These are phyloP conservation scores for Cyphomyrus discorhynchus DNA, from an alignment of 2,113 vertebrate genomes.

Conservation along the genomic window DNA sequence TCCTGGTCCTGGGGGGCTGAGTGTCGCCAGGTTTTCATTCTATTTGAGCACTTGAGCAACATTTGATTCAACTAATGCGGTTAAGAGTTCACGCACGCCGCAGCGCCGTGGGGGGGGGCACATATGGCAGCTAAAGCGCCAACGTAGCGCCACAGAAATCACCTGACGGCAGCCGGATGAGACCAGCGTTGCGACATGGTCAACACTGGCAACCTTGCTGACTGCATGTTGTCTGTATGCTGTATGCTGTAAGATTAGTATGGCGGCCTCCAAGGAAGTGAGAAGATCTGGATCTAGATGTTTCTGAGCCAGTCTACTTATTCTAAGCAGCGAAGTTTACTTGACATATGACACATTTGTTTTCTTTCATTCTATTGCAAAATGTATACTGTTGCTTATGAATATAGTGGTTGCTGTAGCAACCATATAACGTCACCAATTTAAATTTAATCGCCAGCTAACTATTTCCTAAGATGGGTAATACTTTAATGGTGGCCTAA, in stretches of 20 bases:
- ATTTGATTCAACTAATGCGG: background rate
- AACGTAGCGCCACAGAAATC: background rate
- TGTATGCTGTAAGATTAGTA: background rate
- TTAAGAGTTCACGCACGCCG: background rate
- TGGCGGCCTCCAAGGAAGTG: background rate
- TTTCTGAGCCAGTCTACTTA: background rate
- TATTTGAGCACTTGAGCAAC: background rate
- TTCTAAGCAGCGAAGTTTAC: background rate
- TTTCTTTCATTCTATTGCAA: background rate
- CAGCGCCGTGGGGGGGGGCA: background rate
- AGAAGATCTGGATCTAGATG: background rate
- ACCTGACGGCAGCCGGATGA: background rate
- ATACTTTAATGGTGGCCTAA: background rate
- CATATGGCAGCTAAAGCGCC: background rate
- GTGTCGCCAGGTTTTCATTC: background rate
- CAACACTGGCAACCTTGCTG: background rate
- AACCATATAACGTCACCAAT: background rate
- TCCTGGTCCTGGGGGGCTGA: background rate
- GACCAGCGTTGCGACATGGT: background rate
- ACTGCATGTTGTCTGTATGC: background rate
- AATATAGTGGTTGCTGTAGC: background rate
- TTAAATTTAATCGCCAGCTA: background rate
- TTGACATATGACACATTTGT: background rate
- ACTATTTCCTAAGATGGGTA: background rate
- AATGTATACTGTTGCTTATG: background rate